A percentile compares a stretch with the other conserved stretches of the same genome.
These are phyloP conservation scores for Ophiothrix spiculata DNA, from an alignment of 35 echinoderm and acorn worm genomes.

Conservation along the genomic window DNA sequence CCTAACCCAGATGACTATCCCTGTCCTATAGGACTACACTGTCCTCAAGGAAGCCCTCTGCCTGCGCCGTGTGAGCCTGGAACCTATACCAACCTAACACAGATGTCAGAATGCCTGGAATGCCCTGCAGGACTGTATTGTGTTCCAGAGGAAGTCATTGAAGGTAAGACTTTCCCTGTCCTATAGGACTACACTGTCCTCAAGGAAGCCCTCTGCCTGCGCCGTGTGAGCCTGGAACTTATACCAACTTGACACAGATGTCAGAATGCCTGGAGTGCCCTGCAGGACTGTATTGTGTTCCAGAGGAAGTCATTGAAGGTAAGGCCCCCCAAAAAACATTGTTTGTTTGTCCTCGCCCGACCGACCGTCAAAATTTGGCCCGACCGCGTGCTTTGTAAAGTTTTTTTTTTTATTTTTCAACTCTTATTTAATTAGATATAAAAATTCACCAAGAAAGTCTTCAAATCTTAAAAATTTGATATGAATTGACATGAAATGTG, in stretches of 20 bases:
- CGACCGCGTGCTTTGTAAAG: no score
- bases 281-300: slow-evolving; percentile 91
- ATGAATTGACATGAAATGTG: no score
- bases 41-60: slow-evolving; percentile 89
- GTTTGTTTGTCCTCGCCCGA: no score
- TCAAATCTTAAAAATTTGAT: no score
- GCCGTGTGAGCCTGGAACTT: slow-evolving; percentile 87
- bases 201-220: slow-evolving; percentile 85
- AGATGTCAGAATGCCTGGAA: slow-evolving; percentile 66
- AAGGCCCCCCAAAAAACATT: no score
- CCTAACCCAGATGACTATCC: slow-evolving; percentile 70
- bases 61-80: slow-evolving; percentile 90
- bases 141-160: slow-evolving; percentile 86
- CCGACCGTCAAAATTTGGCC: no score
- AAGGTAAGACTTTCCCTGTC: slow-evolving; percentile 66
- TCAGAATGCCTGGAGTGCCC: slow-evolving; percentile 78
- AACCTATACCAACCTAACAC: slow-evolving; percentile 90
- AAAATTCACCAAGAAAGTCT: no score
- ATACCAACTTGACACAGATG: slow-evolving; percentile 83
- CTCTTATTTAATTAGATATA: no score
- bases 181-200: slow-evolving; percentile 83
- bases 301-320: slow-evolving; percentile 95
- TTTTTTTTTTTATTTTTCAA: no score
- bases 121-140: slow-evolving; percentile 92
- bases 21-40: slow-evolving; percentile 60